These are phyloP conservation scores for Papilio aristodemus DNA, from an alignment of 1,140 invertebrate genomes.

Conservation along the genomic window DNA sequence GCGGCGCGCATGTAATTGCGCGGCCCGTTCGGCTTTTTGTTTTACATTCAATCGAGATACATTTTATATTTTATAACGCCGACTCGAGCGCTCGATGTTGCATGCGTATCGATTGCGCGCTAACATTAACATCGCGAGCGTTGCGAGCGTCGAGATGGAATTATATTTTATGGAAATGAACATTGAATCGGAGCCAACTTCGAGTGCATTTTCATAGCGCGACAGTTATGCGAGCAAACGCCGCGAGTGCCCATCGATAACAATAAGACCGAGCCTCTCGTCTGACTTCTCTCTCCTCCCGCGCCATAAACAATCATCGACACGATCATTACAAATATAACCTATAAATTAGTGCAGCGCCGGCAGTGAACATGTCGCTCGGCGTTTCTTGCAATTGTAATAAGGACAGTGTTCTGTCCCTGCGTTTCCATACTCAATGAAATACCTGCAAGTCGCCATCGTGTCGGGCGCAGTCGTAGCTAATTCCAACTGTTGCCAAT, in stretches of 20 bases:
- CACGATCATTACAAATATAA: constrained; percentile 73
- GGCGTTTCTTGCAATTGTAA: constrained; percentile 54
- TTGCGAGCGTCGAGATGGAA: constrained; percentile 61
- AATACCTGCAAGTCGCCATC: constrained; percentile 43
- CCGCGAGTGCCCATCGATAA: constrained; percentile 61
- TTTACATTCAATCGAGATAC: constrained; percentile 30
- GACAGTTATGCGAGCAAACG: constrained; percentile 63
- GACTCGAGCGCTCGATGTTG: constrained; percentile 36
- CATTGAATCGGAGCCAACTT: constrained; percentile 71
- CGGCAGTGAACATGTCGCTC: constrained; percentile 52
- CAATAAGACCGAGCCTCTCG: constrained; percentile 70
- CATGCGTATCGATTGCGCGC: constrained; percentile 47
- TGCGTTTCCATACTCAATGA: constrained; percentile 44
- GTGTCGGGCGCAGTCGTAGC: constrained; percentile 21
- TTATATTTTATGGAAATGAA: constrained; percentile 77
- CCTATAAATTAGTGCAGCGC: constrained; percentile 69
- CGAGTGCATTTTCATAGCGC: constrained; percentile 61
- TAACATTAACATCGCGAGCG: constrained; percentile 62
- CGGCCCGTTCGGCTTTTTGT: constrained; percentile 38
- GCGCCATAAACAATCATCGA: constrained; percentile 72
- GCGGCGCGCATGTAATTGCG: constrained; percentile 36
- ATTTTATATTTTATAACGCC: constrained; percentile 35
- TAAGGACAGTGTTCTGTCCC: constrained; percentile 45
- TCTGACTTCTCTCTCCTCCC: constrained; percentile 37
- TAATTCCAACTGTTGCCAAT: constrained; percentile 48